Conservation (phyloP, 2,888 invertebrate species). For the Ischnus inquisitorius region DNA sequence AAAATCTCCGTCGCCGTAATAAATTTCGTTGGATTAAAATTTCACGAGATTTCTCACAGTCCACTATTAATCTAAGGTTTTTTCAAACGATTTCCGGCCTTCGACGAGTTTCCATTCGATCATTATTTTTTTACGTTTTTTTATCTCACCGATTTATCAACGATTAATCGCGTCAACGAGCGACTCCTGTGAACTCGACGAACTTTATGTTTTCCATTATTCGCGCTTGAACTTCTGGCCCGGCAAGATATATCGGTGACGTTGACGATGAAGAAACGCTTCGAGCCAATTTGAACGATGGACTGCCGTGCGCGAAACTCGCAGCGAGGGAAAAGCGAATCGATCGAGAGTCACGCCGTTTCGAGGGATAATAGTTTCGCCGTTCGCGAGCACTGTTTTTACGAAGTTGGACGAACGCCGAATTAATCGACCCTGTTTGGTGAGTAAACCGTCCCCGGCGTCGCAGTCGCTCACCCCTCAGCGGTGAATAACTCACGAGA, state of each 20-base stretch:
- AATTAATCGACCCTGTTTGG: conserved; percentile 12
- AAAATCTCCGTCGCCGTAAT: background rate
- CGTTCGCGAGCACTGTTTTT: background rate
- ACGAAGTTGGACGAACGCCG: background rate
- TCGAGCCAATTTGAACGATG: conserved; percentile 46
- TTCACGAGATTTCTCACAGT: background rate
- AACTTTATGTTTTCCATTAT: conserved; percentile 30
- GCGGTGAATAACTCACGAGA: background rate
- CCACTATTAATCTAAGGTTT: background rate
- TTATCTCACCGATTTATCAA: background rate
- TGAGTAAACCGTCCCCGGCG: conserved; percentile 14
- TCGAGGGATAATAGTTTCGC: conserved; percentile 31
- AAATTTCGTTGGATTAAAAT: background rate
- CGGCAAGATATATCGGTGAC: conserved; percentile 18
- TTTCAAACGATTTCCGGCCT: background rate
- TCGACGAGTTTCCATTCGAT: conserved; percentile 2
- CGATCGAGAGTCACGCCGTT: conserved; percentile 39
- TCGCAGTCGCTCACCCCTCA: background rate
- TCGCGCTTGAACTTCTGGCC: background rate
- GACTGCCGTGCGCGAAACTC: conserved; percentile 33
- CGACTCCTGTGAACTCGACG: conserved; percentile 23
- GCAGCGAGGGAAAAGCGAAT: conserved; percentile 31
- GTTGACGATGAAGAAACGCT: conserved; percentile 58
- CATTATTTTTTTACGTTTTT: conserved; percentile 1
- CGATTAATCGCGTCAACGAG: conserved; percentile 19